Conservation (phyloP, 2,113 vertebrate genomes). For the Muntiacus reevesi region DNA sequence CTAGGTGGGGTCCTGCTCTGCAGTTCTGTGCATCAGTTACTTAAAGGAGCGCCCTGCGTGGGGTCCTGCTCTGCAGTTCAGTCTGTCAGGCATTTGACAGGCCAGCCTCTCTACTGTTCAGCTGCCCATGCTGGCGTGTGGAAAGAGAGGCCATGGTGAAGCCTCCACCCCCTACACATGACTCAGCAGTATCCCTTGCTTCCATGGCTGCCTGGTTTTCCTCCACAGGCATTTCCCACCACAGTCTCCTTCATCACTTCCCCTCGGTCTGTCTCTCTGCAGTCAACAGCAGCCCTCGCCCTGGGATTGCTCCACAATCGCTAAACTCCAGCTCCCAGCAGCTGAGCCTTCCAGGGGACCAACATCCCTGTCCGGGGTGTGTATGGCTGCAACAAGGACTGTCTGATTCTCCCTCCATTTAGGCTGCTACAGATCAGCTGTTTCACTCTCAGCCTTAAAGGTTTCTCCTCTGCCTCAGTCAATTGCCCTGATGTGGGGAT, state of each 20-base stretch:
- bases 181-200: neutral
- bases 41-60: neutral
- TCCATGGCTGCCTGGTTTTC: neutral
- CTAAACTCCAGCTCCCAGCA: neutral
- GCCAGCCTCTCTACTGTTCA: neutral
- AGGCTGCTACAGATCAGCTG: neutral
- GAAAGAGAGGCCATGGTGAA: neutral
- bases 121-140: rapidly evolving
- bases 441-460: neutral
- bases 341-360: neutral
- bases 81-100: neutral
- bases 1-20: neutral
- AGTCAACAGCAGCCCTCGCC: neutral
- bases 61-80: neutral
- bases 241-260: neutral
- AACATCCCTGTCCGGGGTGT: rapidly evolving
- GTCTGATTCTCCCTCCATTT: neutral
- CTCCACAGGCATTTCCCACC: neutral
- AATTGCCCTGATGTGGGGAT: neutral
- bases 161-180: neutral
- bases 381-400: neutral
- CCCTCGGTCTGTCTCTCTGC: rapidly evolving
- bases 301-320: neutral
- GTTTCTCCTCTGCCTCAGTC: neutral
- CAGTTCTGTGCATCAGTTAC: neutral